Conservation (phyloP, 2,797 vertebrate species). For the Crossoptilon crossoptilon region DNA sequence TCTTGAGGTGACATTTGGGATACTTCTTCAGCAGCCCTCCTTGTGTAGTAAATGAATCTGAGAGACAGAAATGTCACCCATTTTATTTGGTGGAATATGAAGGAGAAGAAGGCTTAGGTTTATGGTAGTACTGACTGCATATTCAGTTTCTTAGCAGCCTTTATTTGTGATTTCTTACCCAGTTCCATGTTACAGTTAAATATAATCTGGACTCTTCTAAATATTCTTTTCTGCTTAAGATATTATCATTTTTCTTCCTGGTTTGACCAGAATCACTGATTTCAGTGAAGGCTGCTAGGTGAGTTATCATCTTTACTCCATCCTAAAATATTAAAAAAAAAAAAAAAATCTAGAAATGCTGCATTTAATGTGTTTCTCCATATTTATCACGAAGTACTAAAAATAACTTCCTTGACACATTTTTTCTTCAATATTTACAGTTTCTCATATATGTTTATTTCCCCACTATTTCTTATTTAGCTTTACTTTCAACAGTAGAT, state of each 20-base stretch:
- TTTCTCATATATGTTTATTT: not conserved
- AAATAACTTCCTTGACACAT: not conserved
- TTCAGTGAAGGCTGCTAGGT: not conserved
- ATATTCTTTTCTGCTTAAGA: not conserved
- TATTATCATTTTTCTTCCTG: not conserved
- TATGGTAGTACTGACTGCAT: not conserved
- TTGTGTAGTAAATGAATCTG: not conserved
- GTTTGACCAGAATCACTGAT: not conserved
- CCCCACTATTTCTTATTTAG: not conserved
- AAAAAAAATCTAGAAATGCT: not conserved
- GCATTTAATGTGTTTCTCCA: not conserved
- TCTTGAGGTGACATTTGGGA: not conserved
- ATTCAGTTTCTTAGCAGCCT: not conserved
- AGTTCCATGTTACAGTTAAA: not conserved
- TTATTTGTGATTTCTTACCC: not conserved
- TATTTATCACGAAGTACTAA: not conserved
- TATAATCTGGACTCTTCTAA: not conserved
- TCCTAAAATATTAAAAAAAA: not conserved
- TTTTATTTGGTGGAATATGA: slow-evolving; percentile 7
- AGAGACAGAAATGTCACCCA: not conserved
- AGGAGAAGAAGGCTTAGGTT: not conserved
- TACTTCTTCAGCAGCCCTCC: not conserved
- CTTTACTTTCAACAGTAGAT: not conserved
- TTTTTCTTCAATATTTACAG: not conserved
- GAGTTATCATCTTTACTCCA: not conserved